A percentile compares a stretch with the other conserved stretches of the same genome.
phyloP scores from a whole-genome alignment of 2,113 vertebrate genomes.

The Cisticola juncidis region DNA sequence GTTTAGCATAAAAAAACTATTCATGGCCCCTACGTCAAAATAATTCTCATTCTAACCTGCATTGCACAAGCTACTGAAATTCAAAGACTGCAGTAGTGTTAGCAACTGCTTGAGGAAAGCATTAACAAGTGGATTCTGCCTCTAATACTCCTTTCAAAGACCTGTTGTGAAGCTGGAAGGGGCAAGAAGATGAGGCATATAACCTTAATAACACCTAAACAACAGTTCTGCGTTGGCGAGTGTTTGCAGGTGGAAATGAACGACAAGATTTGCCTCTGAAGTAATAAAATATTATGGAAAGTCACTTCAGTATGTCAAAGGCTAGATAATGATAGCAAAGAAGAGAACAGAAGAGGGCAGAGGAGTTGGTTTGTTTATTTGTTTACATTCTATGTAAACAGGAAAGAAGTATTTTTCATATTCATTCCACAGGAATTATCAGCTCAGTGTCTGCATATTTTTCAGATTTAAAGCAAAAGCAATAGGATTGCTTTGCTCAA shows the following conservation, averaged over 20 bases:
- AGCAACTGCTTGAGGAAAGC: not conserved
- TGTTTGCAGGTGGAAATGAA: not conserved
- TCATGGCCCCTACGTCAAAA: not conserved
- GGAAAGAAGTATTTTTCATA: not conserved
- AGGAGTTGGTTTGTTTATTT: not conserved
- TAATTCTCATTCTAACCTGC: not conserved
- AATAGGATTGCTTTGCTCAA: not conserved
- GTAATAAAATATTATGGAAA: not conserved
- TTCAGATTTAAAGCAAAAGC: not conserved
- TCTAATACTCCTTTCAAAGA: conserved; percentile 11
- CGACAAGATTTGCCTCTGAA: not conserved
- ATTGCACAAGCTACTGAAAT: not conserved
- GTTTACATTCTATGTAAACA: not conserved
- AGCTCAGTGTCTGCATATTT: not conserved
- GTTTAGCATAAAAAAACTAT: not conserved
- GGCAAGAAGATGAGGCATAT: not conserved
- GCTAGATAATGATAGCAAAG: not conserved
- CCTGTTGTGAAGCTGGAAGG: not conserved
- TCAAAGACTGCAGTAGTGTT: not conserved
- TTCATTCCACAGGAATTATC: not conserved
- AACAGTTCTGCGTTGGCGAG: not conserved
- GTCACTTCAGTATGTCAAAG: not conserved
- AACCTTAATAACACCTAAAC: not conserved
- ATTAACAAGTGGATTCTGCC: not conserved
- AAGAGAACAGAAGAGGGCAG: not conserved